phyloP scores from a whole-genome alignment of 2,797 vertebrate genomes.

The Sciaenops ocellatus region DNA sequence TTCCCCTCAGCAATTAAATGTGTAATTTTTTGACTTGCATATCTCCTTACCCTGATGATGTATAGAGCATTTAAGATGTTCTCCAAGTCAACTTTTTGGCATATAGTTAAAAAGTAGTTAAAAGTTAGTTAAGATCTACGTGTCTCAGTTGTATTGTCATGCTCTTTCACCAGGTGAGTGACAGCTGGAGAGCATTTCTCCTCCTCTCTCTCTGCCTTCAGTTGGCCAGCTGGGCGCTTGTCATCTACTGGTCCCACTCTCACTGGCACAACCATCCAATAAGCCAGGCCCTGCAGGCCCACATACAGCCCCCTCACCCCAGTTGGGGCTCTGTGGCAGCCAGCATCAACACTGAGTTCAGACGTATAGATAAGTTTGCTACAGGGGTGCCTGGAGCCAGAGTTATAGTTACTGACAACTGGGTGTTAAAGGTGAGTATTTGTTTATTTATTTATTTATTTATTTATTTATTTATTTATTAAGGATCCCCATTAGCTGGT shows the following conservation, averaged over 20 bases:
- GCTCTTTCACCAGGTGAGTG: slow-evolving; percentile 73
- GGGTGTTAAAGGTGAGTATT: slow-evolving; percentile 91
- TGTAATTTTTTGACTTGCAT: too few species aligned
- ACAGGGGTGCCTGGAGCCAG: slow-evolving; percentile 89
- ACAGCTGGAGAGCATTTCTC: slow-evolving; percentile 87
- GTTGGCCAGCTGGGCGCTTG: slow-evolving; percentile 77
- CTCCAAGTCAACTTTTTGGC: not conserved
- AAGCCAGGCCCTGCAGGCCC: slow-evolving; percentile 81
- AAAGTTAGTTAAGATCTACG: too few species aligned
- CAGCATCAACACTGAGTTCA: slow-evolving; percentile 93
- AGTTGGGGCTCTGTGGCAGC: slow-evolving; percentile 89
- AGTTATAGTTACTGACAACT: slow-evolving; percentile 93
- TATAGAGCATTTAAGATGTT: not conserved
- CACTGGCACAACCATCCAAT: slow-evolving; percentile 91
- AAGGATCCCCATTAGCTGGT: too few species aligned
- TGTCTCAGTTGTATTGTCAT: not conserved
- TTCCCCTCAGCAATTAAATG: too few species aligned
- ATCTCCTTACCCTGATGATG: not conserved
- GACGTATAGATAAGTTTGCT: slow-evolving; percentile 94
- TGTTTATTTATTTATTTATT: too few species aligned
- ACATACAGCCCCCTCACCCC: slow-evolving; percentile 82
- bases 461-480: too few species aligned
- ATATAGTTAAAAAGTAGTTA: not conserved
- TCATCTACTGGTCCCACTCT: slow-evolving; percentile 89
- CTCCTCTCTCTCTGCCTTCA: slow-evolving; percentile 84